phyloP scores from a whole-genome alignment of 1,140 invertebrate genomes.

The Euura saliciscinereae region DNA sequence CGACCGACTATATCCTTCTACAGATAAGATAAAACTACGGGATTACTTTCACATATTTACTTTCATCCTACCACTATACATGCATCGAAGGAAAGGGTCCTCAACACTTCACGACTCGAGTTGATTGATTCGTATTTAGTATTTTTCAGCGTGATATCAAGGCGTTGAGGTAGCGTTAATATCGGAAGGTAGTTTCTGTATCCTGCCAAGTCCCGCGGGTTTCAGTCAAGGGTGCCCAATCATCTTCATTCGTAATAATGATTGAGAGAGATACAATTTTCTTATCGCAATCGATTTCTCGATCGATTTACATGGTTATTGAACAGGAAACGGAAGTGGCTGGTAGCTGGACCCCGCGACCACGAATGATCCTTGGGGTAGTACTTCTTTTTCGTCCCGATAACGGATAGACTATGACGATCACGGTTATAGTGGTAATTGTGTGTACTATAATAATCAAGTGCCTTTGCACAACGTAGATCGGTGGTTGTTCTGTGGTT shows the following conservation, averaged over 20 bases:
- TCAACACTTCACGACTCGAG: no score
- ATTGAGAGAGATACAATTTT: no score
- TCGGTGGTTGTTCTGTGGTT: neutral
- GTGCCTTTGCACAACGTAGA: neutral
- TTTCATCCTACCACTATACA: no score
- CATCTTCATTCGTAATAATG: no score
- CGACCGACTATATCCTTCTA: no score
- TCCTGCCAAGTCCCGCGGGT: neutral
- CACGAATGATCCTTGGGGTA: constrained; percentile 2
- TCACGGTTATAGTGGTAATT: no score
- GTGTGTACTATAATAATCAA: neutral
- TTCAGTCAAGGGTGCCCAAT: neutral
- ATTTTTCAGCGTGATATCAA: neutral
- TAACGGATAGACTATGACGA: neutral
- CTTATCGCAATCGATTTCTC: no score
- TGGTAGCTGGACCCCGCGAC: neutral
- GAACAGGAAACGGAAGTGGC: neutral
- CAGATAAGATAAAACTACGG: no score
- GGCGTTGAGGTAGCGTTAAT: neutral
- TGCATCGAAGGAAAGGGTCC: no score
- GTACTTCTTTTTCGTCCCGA: neutral
- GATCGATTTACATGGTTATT: no score
- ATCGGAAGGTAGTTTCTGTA: constrained; percentile 8
- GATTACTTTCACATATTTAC: no score
- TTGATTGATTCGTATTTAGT: neutral